Percentiles rank a stretch among this genome's conserved stretches.
phyloP scores from a whole-genome alignment of 2,113 vertebrate genomes.

The Propithecus coquereli region DNA sequence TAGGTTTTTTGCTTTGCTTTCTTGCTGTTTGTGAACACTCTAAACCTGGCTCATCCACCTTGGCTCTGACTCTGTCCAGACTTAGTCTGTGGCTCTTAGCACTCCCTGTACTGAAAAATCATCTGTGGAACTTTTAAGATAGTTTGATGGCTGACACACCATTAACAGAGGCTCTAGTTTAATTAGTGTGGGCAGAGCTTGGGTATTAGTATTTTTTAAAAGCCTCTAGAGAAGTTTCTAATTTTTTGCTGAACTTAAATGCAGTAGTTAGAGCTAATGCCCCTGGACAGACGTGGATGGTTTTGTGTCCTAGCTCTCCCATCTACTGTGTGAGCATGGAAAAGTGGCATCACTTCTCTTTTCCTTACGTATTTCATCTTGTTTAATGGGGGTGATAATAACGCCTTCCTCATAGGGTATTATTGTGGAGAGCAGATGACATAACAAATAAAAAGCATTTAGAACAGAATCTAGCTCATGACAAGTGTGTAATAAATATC shows the following conservation, averaged over 20 bases:
- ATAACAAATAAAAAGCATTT: background rate
- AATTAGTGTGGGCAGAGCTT: background rate
- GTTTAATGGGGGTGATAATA: background rate
- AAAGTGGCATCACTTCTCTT: background rate
- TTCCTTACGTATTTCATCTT: background rate
- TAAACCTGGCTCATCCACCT: background rate
- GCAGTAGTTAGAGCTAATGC: background rate
- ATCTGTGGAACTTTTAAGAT: background rate
- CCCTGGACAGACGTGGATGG: background rate
- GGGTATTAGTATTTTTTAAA: background rate
- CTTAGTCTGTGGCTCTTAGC: background rate
- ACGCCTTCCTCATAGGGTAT: background rate
- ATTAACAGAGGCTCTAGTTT: background rate
- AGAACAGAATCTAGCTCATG: background rate
- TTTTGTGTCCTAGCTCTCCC: background rate
- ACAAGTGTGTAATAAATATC: background rate
- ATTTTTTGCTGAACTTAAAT: background rate
- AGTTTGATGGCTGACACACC: background rate
- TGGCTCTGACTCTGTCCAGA: background rate
- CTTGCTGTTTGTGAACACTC: background rate
- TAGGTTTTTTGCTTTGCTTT: background rate
- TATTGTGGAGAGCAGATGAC: background rate
- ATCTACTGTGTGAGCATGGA: background rate
- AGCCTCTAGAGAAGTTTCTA: background rate
- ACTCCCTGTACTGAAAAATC: background rate